Evolutionary conservation across 2,888 invertebrate species (phyloP).

Genomic region (Malacosoma neustria): DNA sequence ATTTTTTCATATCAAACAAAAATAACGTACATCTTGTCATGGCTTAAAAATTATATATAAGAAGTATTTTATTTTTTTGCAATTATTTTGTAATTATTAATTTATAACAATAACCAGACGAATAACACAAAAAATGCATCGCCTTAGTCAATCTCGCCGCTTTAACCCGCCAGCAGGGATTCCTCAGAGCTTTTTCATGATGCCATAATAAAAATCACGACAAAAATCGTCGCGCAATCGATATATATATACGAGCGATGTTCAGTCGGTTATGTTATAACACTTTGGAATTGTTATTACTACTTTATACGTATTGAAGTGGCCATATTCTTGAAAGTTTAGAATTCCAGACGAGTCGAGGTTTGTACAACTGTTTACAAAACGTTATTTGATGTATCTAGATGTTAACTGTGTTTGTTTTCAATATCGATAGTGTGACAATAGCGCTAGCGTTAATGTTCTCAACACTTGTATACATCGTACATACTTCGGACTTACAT

Average conservation of each 20-base stretch:
- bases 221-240: background rate
- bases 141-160: background rate
- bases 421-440: no score
- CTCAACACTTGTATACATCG: no score
- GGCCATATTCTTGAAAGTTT: background rate
- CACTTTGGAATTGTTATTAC: background rate
- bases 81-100: no score
- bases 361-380: background rate
- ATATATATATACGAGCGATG: background rate
- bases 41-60: no score
- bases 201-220: background rate
- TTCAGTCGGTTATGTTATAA: background rate
- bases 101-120: no score
- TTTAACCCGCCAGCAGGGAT: background rate
- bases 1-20: no score
- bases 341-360: background rate
- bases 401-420: no score
- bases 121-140: no score
- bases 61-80: no score
- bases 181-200: background rate
- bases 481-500: no score
- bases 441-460: no score
- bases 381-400: background rate
- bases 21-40: no score
- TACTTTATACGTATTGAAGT: background rate